These are phyloP conservation scores for Eilema caniola DNA, from an alignment of 2,888 invertebrate species.

Conservation along the genomic window DNA sequence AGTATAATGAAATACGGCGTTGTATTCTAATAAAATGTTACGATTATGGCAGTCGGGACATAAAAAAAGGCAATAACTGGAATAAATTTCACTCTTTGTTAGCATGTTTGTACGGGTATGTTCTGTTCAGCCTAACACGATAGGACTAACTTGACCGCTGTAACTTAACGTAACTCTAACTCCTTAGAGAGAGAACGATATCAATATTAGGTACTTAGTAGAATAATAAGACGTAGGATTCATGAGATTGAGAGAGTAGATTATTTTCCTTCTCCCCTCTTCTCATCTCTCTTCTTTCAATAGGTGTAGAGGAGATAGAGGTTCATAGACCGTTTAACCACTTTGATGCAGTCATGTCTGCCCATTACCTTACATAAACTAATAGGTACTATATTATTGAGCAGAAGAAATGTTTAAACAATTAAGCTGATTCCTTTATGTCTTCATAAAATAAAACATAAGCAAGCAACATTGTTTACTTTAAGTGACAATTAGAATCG, in stretches of 20 bases:
- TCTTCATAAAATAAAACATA: conserved; percentile 10
- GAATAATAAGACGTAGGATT: no score
- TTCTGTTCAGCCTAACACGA: no score
- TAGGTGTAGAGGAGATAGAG: not conserved
- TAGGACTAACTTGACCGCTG: no score
- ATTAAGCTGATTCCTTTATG: not conserved
- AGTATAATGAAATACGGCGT: not conserved
- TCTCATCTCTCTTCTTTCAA: not conserved
- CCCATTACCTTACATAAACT: not conserved
- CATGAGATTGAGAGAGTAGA: not conserved
- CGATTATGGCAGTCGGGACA: not conserved
- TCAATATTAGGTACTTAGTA: no score
- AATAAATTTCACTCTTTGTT: not conserved
- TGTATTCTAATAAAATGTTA: not conserved
- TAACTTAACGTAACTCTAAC: no score
- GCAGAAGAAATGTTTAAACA: not conserved
- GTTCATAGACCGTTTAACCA: not conserved
- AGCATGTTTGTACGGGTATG: not conserved
- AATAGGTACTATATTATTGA: not conserved
- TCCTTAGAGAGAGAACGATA: no score
- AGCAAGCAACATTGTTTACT: conserved; percentile 18
- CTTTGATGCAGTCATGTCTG: not conserved
- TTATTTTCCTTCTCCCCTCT: not conserved
- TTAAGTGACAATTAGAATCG: conserved; percentile 35
- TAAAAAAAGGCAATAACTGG: no score